These are phyloP conservation scores for Gyps fulvus DNA, from an alignment of 2,113 vertebrate species.

Conservation along the genomic window DNA sequence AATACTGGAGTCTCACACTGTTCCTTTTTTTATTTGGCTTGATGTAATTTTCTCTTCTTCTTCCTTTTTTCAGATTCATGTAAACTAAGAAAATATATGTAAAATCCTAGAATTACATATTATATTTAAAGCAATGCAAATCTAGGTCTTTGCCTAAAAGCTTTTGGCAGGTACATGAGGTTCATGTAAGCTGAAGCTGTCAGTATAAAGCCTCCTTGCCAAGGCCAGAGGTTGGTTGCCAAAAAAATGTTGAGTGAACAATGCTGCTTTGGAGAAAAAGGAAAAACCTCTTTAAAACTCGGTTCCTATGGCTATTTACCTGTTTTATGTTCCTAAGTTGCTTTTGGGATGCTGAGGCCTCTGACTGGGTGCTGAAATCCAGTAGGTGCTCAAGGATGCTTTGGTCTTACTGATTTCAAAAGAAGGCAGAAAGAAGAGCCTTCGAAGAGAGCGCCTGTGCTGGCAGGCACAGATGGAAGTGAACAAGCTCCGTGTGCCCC, in stretches of 20 bases:
- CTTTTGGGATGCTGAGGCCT: not conserved
- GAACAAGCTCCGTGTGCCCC: not conserved
- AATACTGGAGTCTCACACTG: not conserved
- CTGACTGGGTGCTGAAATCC: not conserved
- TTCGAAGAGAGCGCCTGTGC: not conserved
- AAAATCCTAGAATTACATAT: not conserved
- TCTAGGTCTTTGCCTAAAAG: constrained; percentile 29
- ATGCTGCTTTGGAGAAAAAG: not conserved
- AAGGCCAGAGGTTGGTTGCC: not conserved
- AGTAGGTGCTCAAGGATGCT: not conserved
- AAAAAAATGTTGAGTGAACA: not conserved
- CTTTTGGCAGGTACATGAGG: constrained; percentile 40
- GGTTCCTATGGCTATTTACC: not conserved
- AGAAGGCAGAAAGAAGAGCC: not conserved
- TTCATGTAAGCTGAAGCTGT: constrained; percentile 34
- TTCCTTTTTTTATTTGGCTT: not conserved
- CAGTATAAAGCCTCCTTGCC: not conserved
- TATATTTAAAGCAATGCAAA: constrained; percentile 32
- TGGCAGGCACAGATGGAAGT: not conserved
- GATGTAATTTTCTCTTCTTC: not conserved
- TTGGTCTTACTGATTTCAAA: not conserved
- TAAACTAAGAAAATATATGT: not conserved
- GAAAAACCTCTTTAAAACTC: not conserved
- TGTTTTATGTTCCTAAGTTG: not conserved
- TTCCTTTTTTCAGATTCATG: not conserved